Conservation (phyloP, 1,140 invertebrate species). For the Solenopsis invicta region DNA sequence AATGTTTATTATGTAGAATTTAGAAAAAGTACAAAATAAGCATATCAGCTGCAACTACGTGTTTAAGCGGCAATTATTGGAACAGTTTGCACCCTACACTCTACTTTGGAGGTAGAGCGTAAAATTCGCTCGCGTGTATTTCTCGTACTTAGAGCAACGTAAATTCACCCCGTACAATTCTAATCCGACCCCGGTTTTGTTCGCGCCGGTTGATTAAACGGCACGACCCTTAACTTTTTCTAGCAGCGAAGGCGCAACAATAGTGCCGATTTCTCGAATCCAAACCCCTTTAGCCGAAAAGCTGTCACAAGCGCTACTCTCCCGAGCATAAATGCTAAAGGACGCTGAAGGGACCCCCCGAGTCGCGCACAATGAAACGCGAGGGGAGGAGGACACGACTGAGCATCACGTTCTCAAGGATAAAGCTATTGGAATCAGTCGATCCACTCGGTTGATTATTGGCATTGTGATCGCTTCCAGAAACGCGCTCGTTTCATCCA, state of each 20-base stretch:
- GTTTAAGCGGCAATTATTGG: too few species aligned
- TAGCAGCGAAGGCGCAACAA: slow-evolving; percentile 58
- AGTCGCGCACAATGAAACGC: slow-evolving; percentile 59
- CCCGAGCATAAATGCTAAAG: slow-evolving; percentile 66
- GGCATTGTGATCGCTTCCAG: slow-evolving; percentile 79
- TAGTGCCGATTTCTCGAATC: slow-evolving; percentile 63
- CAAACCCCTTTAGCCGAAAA: slow-evolving; percentile 59
- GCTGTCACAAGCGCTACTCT: slow-evolving; percentile 71
- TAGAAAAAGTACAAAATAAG: too few species aligned
- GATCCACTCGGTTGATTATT: slow-evolving; percentile 83
- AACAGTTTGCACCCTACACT: background rate
- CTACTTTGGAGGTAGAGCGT: background rate
- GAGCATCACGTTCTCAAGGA: slow-evolving; percentile 74
- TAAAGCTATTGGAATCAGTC: slow-evolving; percentile 80
- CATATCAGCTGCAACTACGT: too few species aligned
- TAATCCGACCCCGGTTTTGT: background rate
- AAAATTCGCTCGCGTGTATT: slow-evolving; percentile 2
- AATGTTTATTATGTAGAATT: too few species aligned
- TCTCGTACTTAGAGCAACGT: background rate
- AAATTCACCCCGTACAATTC: slow-evolving; percentile 8
- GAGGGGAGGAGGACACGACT: slow-evolving; percentile 37
- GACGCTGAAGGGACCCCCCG: slow-evolving; percentile 48
- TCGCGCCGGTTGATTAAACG: slow-evolving; percentile 10
- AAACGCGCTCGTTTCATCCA: slow-evolving; percentile 54
- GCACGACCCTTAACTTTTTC: slow-evolving; percentile 47